Evolutionary conservation across 2,113 vertebrate species (phyloP), one percentile per base, ranked within the genome.

Genomic region (Hipposideros armiger): DNA sequence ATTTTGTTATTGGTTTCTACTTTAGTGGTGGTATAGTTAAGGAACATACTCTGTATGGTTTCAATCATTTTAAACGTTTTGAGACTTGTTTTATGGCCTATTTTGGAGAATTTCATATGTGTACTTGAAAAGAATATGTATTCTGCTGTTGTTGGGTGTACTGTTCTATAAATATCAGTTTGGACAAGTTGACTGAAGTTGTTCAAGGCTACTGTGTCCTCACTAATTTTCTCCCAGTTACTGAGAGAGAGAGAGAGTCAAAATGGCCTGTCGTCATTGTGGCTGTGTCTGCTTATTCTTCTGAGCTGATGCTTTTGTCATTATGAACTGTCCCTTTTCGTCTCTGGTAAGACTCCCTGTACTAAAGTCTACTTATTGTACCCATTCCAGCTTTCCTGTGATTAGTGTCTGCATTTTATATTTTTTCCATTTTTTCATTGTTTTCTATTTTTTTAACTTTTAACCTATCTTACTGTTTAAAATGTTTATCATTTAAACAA

Each of bases 171-270:
- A 9, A 17, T 13, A 4, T 11, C 5, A 24, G 54, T 11, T 28
- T 15, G 69, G 52, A 54, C 45, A 40, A 42, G 47, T 10, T 5
- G 13, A 40, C 2, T 26, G 42, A 28, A 26, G 45, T 5, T 30
- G 22, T 58, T 17, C 76, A 36, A 2, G 8, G 32, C n/a, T 26
- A 4, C 1, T 1, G 0, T 7, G 7, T 16, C 24, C 73, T 69
- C 24, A 7, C 2, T 32, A 1, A 66, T 13, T 20, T 42, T 62
- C 40, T 80, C 30, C 40, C 30, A n/a, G 70, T 58, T 20, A 11
- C 76, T 45, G 70, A 58, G 77, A 72, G 13, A 16, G 20, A 16
- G 20, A 10, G 32, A 8, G 9, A 22, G 50, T 87, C 40, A 1
- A 11, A 40, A 20, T 26, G 47, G 19, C 62, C 3, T 7, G 11